Conservation (phyloP, 2,113 vertebrate genomes). For the Promerops cafer region DNA sequence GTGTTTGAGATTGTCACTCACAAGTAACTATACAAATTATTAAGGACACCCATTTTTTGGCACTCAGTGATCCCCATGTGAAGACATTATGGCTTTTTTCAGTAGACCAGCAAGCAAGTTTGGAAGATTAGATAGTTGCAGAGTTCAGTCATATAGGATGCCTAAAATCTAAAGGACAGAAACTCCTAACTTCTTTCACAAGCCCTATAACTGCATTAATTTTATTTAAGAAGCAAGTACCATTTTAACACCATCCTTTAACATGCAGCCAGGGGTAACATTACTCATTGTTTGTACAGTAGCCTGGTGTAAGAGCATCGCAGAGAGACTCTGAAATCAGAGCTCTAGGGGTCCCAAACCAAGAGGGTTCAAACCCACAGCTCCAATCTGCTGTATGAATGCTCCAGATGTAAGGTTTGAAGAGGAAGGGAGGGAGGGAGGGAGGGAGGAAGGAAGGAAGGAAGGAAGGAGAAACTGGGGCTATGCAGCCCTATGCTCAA, state of each 20-base stretch:
- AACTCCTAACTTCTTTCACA: background rate
- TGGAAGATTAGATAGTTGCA: background rate
- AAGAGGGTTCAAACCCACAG: background rate
- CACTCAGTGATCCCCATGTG: background rate
- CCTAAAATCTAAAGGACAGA: background rate
- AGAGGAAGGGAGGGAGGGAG: background rate
- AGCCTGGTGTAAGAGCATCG: background rate
- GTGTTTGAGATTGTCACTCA: background rate
- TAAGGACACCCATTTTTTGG: background rate
- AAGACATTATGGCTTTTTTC: background rate
- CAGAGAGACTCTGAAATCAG: background rate
- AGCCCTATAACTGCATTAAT: background rate
- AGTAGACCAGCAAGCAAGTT: background rate
- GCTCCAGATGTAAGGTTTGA: background rate
- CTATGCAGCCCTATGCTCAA: background rate
- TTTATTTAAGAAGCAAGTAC: background rate
- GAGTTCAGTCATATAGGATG: background rate
- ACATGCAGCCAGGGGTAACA: background rate
- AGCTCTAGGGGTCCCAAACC: background rate
- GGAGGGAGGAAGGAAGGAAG: background rate
- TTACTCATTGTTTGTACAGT: background rate
- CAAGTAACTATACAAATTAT: background rate
- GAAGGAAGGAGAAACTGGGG: background rate
- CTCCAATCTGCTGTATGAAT: background rate
- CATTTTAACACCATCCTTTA: background rate